Evolutionary conservation across 2,797 vertebrate species (phyloP).

Genomic region (Luscinia megarhynchos): DNA sequence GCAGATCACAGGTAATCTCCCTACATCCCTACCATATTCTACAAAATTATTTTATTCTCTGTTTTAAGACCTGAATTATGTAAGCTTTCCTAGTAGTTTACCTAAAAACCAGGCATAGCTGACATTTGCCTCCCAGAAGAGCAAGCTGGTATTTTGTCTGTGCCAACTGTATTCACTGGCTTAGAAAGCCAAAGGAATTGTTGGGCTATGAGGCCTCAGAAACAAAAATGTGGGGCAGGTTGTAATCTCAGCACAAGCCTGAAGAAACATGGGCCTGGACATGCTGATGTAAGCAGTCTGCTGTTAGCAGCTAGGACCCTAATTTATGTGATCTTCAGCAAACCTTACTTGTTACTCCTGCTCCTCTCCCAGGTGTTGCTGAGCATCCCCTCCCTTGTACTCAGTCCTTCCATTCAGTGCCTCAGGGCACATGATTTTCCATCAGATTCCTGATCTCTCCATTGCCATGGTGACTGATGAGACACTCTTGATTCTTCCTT

Average conservation of each 20-base stretch:
- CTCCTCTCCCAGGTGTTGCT: neutral
- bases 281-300: neutral
- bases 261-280: neutral
- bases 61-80: neutral
- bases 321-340: neutral
- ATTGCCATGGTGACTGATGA: neutral
- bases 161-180: neutral
- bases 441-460: neutral
- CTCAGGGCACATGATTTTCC: neutral
- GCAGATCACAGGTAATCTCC: neutral
- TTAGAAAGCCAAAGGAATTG: neutral
- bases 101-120: neutral
- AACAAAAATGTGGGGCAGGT: neutral
- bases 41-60: neutral
- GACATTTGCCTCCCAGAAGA: neutral
- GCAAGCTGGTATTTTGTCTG: neutral
- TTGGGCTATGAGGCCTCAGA: neutral
- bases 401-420: neutral
- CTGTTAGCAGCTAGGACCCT: neutral
- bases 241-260: neutral
- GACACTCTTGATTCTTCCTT: neutral
- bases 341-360: neutral
- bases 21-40: neutral
- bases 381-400: neutral
- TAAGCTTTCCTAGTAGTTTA: neutral